These are phyloP conservation scores for Labeo calbasu DNA, from an alignment of 2,797 vertebrate genomes.

Conservation along the genomic window DNA sequence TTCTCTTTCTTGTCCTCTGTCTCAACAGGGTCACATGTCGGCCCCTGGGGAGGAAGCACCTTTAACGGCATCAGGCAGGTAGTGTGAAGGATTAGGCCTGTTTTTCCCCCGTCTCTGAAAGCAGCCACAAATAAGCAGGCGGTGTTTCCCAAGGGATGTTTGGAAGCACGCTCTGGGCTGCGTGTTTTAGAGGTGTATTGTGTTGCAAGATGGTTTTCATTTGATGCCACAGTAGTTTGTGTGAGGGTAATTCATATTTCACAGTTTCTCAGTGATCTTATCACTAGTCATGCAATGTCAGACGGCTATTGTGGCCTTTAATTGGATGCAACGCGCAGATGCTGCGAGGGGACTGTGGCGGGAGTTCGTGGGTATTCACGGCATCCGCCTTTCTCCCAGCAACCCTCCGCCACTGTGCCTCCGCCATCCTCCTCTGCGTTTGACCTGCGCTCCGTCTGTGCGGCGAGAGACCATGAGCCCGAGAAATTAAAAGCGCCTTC, in stretches of 20 bases:
- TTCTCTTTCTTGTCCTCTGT: constrained; percentile 35
- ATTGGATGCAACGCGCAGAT: constrained; percentile 54
- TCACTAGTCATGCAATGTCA: constrained; percentile 3
- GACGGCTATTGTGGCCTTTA: constrained; percentile 5
- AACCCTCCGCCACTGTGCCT: constrained; percentile 61
- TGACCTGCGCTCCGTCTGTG: constrained; percentile 75
- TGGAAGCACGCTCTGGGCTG: constrained; percentile 26
- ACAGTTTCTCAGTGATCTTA: constrained; percentile 23
- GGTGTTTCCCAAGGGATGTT: constrained; percentile 10
- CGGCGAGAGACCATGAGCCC: constrained; percentile 44
- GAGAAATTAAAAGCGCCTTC: constrained; percentile 79
- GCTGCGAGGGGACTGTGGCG: constrained; percentile 59
- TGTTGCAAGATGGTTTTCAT: constrained; percentile 31
- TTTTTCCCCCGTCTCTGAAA: constrained; percentile 43
- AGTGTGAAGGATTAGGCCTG: constrained; percentile 45
- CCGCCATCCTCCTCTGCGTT: constrained; percentile 51
- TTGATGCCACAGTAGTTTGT: constrained; percentile 22
- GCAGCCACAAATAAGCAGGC: constrained; percentile 40
- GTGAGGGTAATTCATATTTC: constrained; percentile 21
- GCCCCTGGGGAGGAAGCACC: constrained; percentile 53
- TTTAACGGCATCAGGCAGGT: constrained; percentile 57
- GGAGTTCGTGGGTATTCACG: constrained; percentile 47
- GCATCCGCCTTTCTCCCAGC: constrained; percentile 64
- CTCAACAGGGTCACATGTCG: constrained; percentile 49
- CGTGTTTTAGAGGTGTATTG: constrained; percentile 17